Percentiles rank a stretch among this genome's conserved stretches.
phyloP scores from a whole-genome alignment of 2,113 vertebrate species.

The Heliornis fulica region DNA sequence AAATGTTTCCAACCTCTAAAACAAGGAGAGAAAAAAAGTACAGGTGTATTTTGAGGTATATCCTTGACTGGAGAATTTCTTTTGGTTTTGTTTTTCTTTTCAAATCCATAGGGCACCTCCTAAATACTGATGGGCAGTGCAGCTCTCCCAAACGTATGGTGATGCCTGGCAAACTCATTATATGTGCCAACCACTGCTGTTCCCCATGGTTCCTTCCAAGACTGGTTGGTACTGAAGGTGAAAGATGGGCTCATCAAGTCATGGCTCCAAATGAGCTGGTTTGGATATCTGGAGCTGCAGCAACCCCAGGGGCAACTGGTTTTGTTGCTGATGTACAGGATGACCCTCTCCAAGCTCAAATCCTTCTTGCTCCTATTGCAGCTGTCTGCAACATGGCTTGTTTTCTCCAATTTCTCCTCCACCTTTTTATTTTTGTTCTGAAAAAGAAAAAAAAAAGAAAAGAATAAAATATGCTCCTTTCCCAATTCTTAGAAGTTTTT shows the following conservation, averaged over 20 bases:
- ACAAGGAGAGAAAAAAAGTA: background rate
- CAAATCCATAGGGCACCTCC: background rate
- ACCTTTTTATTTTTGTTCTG: no score
- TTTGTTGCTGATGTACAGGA: background rate
- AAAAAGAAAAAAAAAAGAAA: no score
- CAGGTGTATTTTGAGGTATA: background rate
- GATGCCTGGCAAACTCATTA: background rate
- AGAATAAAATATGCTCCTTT: background rate
- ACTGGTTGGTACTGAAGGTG: background rate
- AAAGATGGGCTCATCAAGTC: background rate
- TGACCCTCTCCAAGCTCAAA: background rate
- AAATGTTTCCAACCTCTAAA: background rate
- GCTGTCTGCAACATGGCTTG: background rate
- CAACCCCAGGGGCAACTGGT: background rate
- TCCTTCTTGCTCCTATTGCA: background rate
- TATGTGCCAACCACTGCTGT: fast-evolving
- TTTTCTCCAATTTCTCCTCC: background rate
- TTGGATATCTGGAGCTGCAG: background rate
- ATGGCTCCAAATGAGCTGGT: background rate
- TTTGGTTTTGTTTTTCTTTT: background rate
- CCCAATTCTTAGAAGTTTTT: background rate
- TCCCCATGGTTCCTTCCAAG: background rate
- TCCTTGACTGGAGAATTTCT: background rate
- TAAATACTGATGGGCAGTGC: fast-evolving
- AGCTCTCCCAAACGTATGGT: background rate